A percentile compares a stretch with the other conserved stretches of the same genome.
These are phyloP conservation scores for Chironomus riparius DNA, from an alignment of 2,888 invertebrate species.

Conservation along the genomic window DNA sequence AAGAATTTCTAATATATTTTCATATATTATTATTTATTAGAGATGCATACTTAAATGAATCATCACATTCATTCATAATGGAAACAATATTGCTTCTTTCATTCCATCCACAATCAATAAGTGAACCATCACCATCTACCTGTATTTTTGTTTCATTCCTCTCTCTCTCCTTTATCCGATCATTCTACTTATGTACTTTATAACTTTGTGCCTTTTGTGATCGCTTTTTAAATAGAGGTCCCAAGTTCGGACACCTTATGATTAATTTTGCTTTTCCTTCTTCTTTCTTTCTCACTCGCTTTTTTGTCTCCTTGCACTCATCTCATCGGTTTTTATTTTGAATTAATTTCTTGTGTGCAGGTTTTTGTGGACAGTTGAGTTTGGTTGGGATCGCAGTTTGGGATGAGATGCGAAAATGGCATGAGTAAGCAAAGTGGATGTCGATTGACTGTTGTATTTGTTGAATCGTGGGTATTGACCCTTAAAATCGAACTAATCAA, in stretches of 20 bases:
- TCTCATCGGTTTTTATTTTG: background rate
- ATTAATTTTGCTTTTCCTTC: constrained; percentile 4
- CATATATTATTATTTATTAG: no score
- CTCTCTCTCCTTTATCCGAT: background rate
- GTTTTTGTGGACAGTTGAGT: no score
- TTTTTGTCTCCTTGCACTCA: background rate
- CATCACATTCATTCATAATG: background rate
- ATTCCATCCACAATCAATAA: background rate
- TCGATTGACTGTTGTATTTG: no score
- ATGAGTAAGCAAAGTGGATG: no score
- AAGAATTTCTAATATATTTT: no score
- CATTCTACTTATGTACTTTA: background rate
- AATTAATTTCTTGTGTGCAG: background rate
- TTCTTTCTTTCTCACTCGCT: background rate
- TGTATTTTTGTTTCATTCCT: background rate
- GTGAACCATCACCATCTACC: constrained; percentile 20
- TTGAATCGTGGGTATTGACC: no score
- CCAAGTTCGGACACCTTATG: constrained; percentile 23
- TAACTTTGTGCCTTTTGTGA: constrained; percentile 1
- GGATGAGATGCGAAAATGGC: no score
- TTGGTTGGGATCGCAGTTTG: no score
- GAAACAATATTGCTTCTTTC: background rate
- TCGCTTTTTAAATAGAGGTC: constrained; percentile 26
- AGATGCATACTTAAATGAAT: background rate
- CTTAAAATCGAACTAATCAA: no score